Conservation (phyloP, 2,797 vertebrate genomes). For the Lacerta viridis region DNA sequence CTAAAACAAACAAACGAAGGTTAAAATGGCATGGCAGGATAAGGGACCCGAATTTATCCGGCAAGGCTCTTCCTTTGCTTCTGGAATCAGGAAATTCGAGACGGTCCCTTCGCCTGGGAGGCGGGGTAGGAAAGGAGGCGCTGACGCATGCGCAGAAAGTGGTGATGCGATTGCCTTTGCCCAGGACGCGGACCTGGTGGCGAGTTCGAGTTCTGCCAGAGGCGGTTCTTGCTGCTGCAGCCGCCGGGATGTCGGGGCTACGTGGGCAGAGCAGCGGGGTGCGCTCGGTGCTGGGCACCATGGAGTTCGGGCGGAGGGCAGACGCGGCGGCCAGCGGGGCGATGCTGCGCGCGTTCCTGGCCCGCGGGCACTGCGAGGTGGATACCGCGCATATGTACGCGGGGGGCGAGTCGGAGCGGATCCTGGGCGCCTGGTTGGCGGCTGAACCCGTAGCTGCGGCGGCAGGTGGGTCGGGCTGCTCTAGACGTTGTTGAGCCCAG, state of each 20-base stretch:
- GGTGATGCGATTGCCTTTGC: not conserved
- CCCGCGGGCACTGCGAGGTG: conserved; percentile 82
- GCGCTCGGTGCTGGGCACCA: conserved; percentile 87
- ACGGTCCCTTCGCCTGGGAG: too few relatives aligned
- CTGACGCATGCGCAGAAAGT: not conserved
- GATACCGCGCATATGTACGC: conserved; percentile 92
- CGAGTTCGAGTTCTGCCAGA: not conserved
- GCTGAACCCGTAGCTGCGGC: conserved; percentile 51
- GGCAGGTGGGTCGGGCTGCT: not conserved
- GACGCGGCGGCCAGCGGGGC: conserved; percentile 81
- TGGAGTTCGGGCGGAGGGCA: conserved; percentile 90
- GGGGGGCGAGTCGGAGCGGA: conserved; percentile 88
- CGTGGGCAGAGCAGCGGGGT: not conserved
- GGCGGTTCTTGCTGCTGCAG: conserved; percentile 70
- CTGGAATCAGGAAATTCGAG: too few relatives aligned
- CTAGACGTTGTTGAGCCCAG: not conserved
- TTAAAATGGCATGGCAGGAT: too few relatives aligned
- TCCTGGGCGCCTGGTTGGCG: conserved; percentile 87
- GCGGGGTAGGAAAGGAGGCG: not conserved
- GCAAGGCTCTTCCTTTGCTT: too few relatives aligned
- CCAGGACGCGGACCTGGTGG: not conserved
- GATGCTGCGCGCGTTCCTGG: conserved; percentile 85
- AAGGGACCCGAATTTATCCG: too few relatives aligned
- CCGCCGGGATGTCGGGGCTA: conserved; percentile 46
- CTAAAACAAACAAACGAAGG: too few relatives aligned